Evolutionary conservation across 2,113 vertebrate genomes (phyloP), one percentile per base, ranked within the genome.

Genomic region (Fregata magnificens): DNA sequence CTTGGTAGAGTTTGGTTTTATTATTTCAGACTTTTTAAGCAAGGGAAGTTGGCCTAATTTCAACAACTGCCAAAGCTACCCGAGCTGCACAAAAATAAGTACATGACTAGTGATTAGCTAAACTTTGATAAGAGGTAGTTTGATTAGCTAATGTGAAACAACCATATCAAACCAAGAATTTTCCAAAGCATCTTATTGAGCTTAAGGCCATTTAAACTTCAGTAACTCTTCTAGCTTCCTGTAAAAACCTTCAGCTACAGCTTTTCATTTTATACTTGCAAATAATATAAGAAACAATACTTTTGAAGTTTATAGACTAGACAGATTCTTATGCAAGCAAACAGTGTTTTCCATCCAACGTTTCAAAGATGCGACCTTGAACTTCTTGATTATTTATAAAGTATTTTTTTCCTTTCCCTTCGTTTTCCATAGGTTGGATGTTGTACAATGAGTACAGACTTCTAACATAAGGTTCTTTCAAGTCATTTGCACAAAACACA

Each of bases 261-360:
- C 50, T 94, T 95, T 97, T 96, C 81, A 83, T 80, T 90, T 97
- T 96, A 94, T 89, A 93, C 69, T 88, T 97, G 93, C 56, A 96
- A 82, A 92, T 80, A 95, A 92, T 93, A 84, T 63, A 89, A 73
- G 66, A 97, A 97, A 84, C 25, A 91, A 94, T 77, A 78, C 4
- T 55, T 97, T 88, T 95, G 70, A 96, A 96, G 13, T 36, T 11
- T 95, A 81, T 42, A 79, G 59, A 77, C 71, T 80, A 90, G 55
- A 34, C 77, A 92, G 74, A 85, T 93, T 97, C 70, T 92, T 86
- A 69, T 10, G 7, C 34, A 90, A 97, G 91, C 31, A 69, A 90
- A 56, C 73, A 94, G 22, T 49, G 32, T 56, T 92, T 95, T 89
- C 71, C 61, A 72, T 44, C 72, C 9, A 61, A 32, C 42, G 45